These are phyloP conservation scores for Microtus californicus DNA, from an alignment of 2,797 vertebrate species.

Conservation along the genomic window DNA sequence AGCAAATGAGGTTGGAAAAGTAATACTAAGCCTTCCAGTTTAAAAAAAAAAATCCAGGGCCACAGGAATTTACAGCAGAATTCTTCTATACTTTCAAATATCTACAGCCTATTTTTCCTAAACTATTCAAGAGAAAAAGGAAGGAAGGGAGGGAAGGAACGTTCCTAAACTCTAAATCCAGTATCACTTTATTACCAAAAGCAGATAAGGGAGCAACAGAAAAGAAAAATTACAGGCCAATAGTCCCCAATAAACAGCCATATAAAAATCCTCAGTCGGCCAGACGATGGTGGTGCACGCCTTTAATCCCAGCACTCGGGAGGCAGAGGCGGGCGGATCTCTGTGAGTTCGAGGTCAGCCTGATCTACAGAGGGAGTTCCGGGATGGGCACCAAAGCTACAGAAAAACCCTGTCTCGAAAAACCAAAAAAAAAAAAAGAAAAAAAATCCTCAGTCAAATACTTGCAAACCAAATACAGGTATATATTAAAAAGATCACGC, in stretches of 20 bases:
- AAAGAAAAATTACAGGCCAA: not conserved
- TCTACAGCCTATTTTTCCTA: not conserved
- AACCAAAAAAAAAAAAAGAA: too few relatives aligned
- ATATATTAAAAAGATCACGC: too few relatives aligned
- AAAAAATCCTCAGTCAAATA: not conserved
- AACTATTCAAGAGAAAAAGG: not conserved
- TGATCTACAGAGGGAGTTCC: too few relatives aligned
- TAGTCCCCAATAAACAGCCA: not conserved
- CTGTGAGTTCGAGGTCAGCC: too few relatives aligned
- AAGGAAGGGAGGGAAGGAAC: not conserved
- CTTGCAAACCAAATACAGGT: not conserved
- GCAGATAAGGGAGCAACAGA: not conserved
- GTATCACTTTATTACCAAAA: not conserved
- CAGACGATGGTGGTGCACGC: too few relatives aligned
- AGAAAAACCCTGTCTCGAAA: too few relatives aligned
- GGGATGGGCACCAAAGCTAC: too few relatives aligned
- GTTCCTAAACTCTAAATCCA: not conserved
- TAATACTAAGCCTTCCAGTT: not conserved
- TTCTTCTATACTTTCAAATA: not conserved
- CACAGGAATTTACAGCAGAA: not conserved
- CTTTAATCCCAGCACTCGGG: too few relatives aligned
- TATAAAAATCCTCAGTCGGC: not conserved
- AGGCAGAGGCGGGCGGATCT: too few relatives aligned
- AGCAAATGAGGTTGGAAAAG: not conserved
- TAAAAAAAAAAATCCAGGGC: not conserved